A percentile compares a stretch with the other conserved stretches of the same genome.
These are phyloP conservation scores for Progne subis DNA, from an alignment of 2,113 vertebrate species.

Conservation along the genomic window DNA sequence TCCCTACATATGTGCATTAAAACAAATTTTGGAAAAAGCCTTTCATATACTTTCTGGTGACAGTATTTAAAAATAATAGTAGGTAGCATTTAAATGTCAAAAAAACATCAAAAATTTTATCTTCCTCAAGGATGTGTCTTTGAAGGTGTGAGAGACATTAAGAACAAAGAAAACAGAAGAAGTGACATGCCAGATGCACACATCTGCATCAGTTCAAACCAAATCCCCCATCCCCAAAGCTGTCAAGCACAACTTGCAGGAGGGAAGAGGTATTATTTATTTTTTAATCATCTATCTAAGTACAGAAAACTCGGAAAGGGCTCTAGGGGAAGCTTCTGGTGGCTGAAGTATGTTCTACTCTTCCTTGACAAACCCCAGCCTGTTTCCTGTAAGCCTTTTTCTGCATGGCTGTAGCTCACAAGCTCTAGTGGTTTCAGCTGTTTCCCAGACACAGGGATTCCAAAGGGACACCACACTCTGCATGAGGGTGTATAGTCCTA, in stretches of 20 bases:
- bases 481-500: not conserved
- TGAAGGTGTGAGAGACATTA: constrained; percentile 32
- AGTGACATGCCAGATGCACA: not conserved
- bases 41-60: not conserved
- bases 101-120: not conserved
- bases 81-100: not conserved
- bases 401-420: not conserved
- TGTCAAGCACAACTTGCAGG: constrained; percentile 13
- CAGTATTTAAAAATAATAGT: constrained; percentile 1
- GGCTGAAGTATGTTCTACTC: not conserved
- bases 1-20: not conserved
- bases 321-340: not conserved
- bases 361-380: not conserved
- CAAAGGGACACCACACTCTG: not conserved
- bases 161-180: constrained; percentile 16
- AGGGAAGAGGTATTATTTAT: not conserved
- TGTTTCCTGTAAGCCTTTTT: not conserved
- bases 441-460: not conserved
- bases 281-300: not conserved
- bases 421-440: not conserved
- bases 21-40: not conserved
- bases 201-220: constrained; percentile 9
- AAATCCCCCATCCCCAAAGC: not conserved
- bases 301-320: not conserved
- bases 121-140: not conserved